A percentile compares a stretch with the other conserved stretches of the same genome.
phyloP scores from a whole-genome alignment of 2,113 vertebrate genomes.

The Pyxicephalus adspersus region DNA sequence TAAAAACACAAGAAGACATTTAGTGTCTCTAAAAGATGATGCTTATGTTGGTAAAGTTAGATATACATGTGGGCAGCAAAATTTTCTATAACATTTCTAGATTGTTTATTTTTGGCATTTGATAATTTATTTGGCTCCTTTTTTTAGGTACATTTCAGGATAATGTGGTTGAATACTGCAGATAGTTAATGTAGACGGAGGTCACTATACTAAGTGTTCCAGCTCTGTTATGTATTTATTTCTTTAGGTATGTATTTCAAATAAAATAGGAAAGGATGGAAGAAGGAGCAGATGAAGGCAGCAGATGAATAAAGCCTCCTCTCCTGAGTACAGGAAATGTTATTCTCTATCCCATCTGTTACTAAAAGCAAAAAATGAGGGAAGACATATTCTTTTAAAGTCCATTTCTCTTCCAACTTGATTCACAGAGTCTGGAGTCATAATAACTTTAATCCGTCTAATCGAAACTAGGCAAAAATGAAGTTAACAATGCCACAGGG shows the following conservation, averaged over 20 bases:
- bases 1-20: too few species aligned
- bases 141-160: too few species aligned
- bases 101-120: too few species aligned
- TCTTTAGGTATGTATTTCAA: background rate
- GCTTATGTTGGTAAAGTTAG: too few species aligned
- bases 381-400: background rate
- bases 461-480: background rate
- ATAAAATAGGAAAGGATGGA: background rate
- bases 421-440: background rate
- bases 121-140: too few species aligned
- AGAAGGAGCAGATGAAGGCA: constrained; percentile 37
- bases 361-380: background rate
- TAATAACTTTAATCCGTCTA: background rate
- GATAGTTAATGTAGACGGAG: too few species aligned
- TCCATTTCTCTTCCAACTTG: background rate
- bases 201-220: too few species aligned
- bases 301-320: constrained; percentile 38
- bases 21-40: too few species aligned
- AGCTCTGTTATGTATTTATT: background rate
- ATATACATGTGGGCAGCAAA: too few species aligned
- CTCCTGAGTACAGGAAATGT: constrained; percentile 35
- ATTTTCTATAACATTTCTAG: too few species aligned
- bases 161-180: too few species aligned
- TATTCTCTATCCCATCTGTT: constrained; percentile 37
- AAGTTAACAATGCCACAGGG: background rate